Conservation (phyloP, 2,888 invertebrate genomes). For the Atrina japonica region DNA sequence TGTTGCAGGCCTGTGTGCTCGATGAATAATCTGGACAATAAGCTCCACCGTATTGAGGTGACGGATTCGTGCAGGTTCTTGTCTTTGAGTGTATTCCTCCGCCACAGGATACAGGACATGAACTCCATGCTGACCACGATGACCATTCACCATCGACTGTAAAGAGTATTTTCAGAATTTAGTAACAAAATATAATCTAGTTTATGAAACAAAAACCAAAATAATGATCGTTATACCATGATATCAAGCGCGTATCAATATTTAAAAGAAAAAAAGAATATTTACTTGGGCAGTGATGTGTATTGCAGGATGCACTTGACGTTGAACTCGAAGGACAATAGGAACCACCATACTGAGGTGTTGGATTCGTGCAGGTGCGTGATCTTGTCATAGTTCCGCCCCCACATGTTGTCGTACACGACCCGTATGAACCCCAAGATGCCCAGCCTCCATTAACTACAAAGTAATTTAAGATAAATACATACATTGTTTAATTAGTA, state of each 20-base stretch:
- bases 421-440: neutral
- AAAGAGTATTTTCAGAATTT: no score
- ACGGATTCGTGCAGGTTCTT: neutral
- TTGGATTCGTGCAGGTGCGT: constrained; percentile 48
- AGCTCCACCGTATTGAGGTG: neutral
- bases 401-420: constrained; percentile 32
- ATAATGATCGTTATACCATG: no score
- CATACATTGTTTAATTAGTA: no score
- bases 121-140: neutral
- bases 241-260: no score
- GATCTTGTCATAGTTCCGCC: constrained; percentile 53
- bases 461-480: neutral
- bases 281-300: constrained; percentile 41
- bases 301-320: constrained; percentile 33
- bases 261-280: no score
- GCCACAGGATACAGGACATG: neutral
- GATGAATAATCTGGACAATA: neutral
- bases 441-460: constrained; percentile 19
- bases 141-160: neutral
- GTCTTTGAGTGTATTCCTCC: neutral
- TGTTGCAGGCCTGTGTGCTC: neutral
- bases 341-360: constrained; percentile 43
- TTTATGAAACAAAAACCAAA: neutral
- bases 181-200: no score
- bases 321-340: constrained; percentile 32